phyloP scores from a whole-genome alignment of 2,113 vertebrate species.

The Tylochromis polylepis region DNA sequence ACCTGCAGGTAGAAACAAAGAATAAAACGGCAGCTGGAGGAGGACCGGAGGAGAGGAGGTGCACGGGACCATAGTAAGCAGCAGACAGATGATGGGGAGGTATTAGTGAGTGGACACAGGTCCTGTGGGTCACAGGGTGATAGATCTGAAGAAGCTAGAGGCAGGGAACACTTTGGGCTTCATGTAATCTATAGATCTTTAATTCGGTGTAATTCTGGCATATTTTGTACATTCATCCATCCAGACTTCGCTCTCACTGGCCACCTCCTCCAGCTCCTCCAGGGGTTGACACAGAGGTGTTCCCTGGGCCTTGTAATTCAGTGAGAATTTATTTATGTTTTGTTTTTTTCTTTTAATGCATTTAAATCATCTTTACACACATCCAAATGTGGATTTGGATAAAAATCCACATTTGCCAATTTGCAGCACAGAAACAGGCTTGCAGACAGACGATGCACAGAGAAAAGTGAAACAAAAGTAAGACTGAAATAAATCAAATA shows the following conservation, averaged over 20 bases:
- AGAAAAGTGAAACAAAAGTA: neutral
- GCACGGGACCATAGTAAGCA: neutral
- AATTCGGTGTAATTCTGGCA: neutral
- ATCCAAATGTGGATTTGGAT: neutral
- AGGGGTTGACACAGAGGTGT: neutral
- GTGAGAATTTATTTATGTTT: too few species aligned
- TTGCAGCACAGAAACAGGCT: neutral
- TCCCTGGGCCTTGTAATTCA: neutral
- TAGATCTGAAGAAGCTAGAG: neutral
- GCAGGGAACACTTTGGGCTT: neutral
- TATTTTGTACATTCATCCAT: neutral
- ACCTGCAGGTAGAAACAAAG: neutral
- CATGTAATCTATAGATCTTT: neutral
- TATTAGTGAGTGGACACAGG: neutral
- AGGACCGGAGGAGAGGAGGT: neutral
- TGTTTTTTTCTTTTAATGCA: neutral
- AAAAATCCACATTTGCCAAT: neutral
- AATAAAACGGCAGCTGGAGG: neutral
- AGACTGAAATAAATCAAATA: neutral
- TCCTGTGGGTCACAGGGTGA: neutral
- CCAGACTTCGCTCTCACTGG: neutral
- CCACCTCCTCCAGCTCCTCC: neutral
- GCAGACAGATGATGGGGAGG: neutral
- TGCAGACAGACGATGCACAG: neutral
- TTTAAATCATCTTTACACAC: neutral